A percentile compares a stretch with the other conserved stretches of the same genome.
Evolutionary conservation across 2,113 vertebrate genomes (phyloP).

Genomic region (Coptodon bakossiorum): DNA sequence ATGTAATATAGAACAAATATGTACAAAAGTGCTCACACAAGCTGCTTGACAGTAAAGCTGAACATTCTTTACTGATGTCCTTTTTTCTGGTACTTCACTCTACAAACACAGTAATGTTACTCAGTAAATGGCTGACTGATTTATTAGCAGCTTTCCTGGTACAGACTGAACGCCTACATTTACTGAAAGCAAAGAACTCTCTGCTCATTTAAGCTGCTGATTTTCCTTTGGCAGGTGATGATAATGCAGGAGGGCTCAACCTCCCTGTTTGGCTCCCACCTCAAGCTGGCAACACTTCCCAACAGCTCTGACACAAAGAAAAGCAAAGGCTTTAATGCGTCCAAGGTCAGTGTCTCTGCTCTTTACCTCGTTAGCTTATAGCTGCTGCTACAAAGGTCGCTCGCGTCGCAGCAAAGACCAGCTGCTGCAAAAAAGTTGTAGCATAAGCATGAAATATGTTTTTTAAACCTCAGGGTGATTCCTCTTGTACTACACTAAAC

Average conservation of each 20-base stretch:
- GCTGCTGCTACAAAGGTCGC: not conserved
- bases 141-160: rapidly evolving
- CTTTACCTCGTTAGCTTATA: rapidly evolving
- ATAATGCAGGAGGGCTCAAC: conserved; percentile 85
- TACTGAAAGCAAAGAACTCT: not conserved
- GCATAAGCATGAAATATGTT: not conserved
- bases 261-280: conserved; percentile 79
- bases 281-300: conserved; percentile 82
- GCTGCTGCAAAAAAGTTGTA: rapidly evolving
- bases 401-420: not conserved
- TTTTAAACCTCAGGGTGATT: not conserved
- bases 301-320: conserved; percentile 83
- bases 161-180: rapidly evolving
- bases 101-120: not conserved
- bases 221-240: conserved; percentile 74
- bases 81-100: rapidly evolving
- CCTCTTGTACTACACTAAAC: not conserved
- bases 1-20: rapidly evolving
- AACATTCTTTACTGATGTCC: not conserved
- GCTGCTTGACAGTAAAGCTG: not conserved
- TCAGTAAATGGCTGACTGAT: not conserved
- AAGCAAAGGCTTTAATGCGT: conserved; percentile 78
- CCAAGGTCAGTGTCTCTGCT: conserved; percentile 74
- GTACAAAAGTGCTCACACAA: not conserved
- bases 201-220: not conserved